Evolutionary conservation across 2,888 invertebrate species (phyloP), one percentile per base, ranked within the genome.

Genomic region (Halocaridina rubra): DNA sequence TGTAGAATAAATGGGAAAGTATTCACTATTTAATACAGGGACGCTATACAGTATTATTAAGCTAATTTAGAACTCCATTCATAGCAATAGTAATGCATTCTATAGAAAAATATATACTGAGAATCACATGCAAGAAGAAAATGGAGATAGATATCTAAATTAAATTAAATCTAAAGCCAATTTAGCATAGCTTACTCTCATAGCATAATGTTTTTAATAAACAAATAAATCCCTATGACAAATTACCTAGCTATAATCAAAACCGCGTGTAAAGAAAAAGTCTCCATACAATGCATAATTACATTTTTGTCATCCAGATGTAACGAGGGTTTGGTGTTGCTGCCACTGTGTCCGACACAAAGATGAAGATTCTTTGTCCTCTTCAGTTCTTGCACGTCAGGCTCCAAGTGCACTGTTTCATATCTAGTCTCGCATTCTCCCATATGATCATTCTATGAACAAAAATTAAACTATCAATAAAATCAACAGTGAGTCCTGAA

Each of bases 401-500:
- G 64, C 72, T 61, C 72, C 3, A 39, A 5, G 10, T 19, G 2
- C 13, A 3, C 39, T 13, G 39, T 1, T 16, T 74, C 46, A 59
- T 81, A 81, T n/a, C 53, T 27, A 3, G 81, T 81, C 19, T 33
- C 19, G 29, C 81, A 81, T 1, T 81, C 24, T 3, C 81, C 81
- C 29, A 64, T 33, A n/a, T 81, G 39, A 39, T 81, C 81, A 61
- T 74, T 46, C 81, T 81, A 39, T 0, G 5, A n/a, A 1, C 19
- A 5, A 74, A n/a, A 8, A 74, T 46, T 22, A 22, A 39, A 10
- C n/a, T 1, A 74, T 33, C 19, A 64, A 10, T n/a, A 46, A 46
- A 16, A n/a, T n/a, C n/a, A 10, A 46, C 16, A 2, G 2, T 46
- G 10, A n/a, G n/a, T 27, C 19, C 24, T 39, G 5, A 71, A 39